phyloP scores from a whole-genome alignment of 2,113 vertebrate species.

The Mirza zaza region DNA sequence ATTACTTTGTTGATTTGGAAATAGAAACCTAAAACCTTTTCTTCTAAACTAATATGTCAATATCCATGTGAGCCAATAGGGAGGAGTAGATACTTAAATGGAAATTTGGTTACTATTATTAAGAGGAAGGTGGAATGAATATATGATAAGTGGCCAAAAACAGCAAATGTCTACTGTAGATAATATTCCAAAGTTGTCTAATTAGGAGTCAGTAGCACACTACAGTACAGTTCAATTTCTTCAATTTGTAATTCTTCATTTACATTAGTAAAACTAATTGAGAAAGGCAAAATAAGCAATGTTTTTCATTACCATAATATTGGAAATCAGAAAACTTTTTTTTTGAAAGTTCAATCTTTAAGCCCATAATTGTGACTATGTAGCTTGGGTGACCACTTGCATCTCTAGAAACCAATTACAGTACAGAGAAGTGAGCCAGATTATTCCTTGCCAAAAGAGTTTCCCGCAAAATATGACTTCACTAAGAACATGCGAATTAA shows the following conservation, averaged over 20 bases:
- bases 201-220: neutral
- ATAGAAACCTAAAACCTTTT: neutral
- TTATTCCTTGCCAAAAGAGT: neutral
- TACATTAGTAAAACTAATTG: slow-evolving; percentile 1
- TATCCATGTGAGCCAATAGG: neutral
- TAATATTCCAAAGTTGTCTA: neutral
- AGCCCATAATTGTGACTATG: neutral
- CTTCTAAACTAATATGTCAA: neutral
- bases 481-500: slow-evolving; percentile 19
- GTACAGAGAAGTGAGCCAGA: neutral
- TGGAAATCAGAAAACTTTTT: slow-evolving; percentile 9
- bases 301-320: slow-evolving; percentile 5
- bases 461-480: slow-evolving; percentile 18
- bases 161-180: neutral
- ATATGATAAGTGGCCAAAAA: neutral
- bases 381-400: slow-evolving; percentile 1
- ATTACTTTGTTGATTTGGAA: neutral
- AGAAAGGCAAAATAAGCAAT: slow-evolving; percentile 26
- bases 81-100: neutral
- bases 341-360: slow-evolving; percentile 8
- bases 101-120: neutral
- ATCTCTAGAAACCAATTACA: slow-evolving; percentile 37
- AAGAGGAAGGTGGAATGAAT: neutral
- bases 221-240: neutral
- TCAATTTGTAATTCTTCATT: slow-evolving; percentile 23